Base-by-base conservation (phyloP, 2,888 invertebrate species). In the Lasioglossum vierecki region DNA sequence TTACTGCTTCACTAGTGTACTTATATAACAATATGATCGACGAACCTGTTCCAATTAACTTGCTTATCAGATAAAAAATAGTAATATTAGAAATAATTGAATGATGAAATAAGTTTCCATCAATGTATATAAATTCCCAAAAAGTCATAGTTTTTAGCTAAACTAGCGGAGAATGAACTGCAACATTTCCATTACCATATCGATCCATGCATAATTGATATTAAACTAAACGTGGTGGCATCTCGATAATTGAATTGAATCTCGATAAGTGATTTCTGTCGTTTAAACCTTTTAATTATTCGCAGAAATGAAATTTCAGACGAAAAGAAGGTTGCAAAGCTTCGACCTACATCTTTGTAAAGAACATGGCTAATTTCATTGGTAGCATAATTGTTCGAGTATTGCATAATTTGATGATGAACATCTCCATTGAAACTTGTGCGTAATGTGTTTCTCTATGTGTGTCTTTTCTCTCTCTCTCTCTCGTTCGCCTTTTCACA, bases 401-500 rank as follows among this genome's bases (percentile, higher is more conserved):
- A 57, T 53, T 90, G 88, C 78, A 79, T 90, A 89, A 86, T 76
- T 85, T 74, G 76, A 90, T 88, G 41, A 70, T n/a, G 41, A 90
- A 90, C 81, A 76, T 80, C 76, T 70, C 82, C 82, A 82, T 89
- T 86, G 80, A 87, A 81, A 91, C 78, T 89, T 89, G 91, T 94
- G 90, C 93, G 93, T 94, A 93, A 94, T 93, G 91, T 93, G 91
- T 94, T 93, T 94, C 93, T 95, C 90, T 93, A 91, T 95, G 93
- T 95, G 94, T 95, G 94, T 95, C 95, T 94, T 93, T 94, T 94
- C 93, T 95, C 92, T 93, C 93, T 95, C 92, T 94, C 92, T 94
- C 94, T 93, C 92, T 93, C 93, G 92, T 93, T 93, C 94, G 94
- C 94, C 92, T 91, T 94, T 94, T 93, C 94, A 94, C 93, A 93